phyloP scores from a whole-genome alignment of 1,140 invertebrate genomes.

The Drosophila quadrilineata region DNA sequence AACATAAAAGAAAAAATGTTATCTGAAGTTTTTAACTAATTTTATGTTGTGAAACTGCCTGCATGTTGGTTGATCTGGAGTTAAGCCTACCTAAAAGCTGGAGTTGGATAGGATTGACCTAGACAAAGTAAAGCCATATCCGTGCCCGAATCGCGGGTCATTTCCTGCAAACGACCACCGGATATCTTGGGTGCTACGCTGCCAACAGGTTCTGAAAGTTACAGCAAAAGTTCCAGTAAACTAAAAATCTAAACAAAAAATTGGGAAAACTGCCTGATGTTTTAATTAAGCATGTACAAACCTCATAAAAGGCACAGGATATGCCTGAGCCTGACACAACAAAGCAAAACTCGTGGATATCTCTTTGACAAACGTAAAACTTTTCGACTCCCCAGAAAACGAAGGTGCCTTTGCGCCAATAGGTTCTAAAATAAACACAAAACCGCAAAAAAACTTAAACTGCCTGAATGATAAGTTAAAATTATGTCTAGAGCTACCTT shows the following conservation, averaged over 20 bases:
- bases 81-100: constrained; percentile 83
- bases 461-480: background rate
- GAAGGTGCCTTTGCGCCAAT: constrained; percentile 87
- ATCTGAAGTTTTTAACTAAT: too few relatives aligned
- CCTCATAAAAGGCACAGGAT: constrained; percentile 85
- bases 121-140: constrained; percentile 83
- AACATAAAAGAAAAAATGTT: background rate
- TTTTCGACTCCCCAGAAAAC: constrained; percentile 85
- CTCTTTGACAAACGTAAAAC: constrained; percentile 83
- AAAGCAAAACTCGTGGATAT: constrained; percentile 83
- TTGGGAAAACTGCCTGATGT: constrained; percentile 19
- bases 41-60: constrained; percentile 35
- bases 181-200: constrained; percentile 85
- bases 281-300: constrained; percentile 50
- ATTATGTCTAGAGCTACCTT: constrained; percentile 82
- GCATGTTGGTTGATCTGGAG: constrained; percentile 9
- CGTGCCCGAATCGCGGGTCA: constrained; percentile 57
- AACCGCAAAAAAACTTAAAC: background rate
- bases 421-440: constrained; percentile 83
- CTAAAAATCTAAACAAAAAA: too few relatives aligned
- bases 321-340: constrained; percentile 89
- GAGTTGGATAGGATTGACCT: constrained; percentile 83
- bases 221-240: background rate
- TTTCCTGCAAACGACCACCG: constrained; percentile 73
- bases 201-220: constrained; percentile 85